Evolutionary conservation across 1,140 invertebrate species (phyloP).

Genomic region (Dendroctonus ponderosae): DNA sequence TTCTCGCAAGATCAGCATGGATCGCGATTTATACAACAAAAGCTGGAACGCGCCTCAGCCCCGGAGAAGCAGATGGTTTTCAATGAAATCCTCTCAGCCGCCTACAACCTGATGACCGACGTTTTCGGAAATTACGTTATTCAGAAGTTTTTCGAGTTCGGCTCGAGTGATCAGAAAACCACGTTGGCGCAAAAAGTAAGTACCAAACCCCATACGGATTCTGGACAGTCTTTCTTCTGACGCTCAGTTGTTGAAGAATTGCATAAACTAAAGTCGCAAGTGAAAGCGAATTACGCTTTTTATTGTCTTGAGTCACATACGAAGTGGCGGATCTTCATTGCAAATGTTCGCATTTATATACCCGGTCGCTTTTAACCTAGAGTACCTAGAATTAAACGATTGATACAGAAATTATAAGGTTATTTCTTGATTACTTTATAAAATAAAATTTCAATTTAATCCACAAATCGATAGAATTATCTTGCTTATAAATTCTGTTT

Average conservation of each 20-base stretch:
- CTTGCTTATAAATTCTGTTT: too few species aligned
- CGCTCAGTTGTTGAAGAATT: not conserved
- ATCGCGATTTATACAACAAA: slow-evolving; percentile 99
- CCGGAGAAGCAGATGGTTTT: slow-evolving; percentile 98
- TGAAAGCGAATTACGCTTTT: too few species aligned
- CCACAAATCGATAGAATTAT: too few species aligned
- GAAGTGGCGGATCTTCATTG: too few species aligned
- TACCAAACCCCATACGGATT: not conserved
- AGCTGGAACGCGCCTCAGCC: slow-evolving; percentile 91
- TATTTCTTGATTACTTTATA: too few species aligned
- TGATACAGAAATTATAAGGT: too few species aligned
- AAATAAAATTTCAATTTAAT: too few species aligned
- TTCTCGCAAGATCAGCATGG: slow-evolving; percentile 99
- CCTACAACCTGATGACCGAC: slow-evolving; percentile 98
- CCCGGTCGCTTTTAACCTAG: too few species aligned
- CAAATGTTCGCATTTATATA: too few species aligned
- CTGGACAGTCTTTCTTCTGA: slow-evolving; percentile 25
- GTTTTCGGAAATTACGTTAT: slow-evolving; percentile 99
- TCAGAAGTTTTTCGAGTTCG: slow-evolving; percentile 99
- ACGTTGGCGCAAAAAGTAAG: slow-evolving; percentile 86
- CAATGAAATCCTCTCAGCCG: slow-evolving; percentile 91
- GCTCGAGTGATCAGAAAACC: slow-evolving; percentile 95
- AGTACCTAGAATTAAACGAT: too few species aligned
- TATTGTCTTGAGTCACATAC: too few species aligned
- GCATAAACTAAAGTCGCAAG: too few species aligned